These are phyloP conservation scores for Callyntrura sp. DNA, from an alignment of 2,888 invertebrate genomes.

Conservation along the genomic window DNA sequence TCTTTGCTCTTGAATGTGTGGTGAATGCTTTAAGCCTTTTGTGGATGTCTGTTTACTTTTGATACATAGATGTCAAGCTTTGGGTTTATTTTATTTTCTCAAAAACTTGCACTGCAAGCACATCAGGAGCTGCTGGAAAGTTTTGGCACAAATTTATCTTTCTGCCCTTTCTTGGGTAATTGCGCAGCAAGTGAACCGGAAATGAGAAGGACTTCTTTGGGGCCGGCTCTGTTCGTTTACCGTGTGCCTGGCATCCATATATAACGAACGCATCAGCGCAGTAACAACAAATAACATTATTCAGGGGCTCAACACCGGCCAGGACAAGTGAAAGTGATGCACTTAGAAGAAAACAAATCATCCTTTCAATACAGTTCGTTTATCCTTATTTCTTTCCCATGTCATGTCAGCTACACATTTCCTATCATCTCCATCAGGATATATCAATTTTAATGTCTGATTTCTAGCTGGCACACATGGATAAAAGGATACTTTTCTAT, in stretches of 20 bases:
- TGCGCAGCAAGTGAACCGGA: slow-evolving; percentile 83
- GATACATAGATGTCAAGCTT: background rate
- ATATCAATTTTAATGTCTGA: background rate
- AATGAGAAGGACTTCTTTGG: slow-evolving; percentile 80
- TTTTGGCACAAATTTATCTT: slow-evolving; percentile 43
- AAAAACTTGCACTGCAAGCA: slow-evolving; percentile 17
- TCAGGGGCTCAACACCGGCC: too few relatives aligned
- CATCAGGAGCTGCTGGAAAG: background rate
- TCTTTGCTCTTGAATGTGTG: too few relatives aligned
- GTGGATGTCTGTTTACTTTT: too few relatives aligned
- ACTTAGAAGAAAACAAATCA: slow-evolving; percentile 19
- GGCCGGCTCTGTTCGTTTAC: slow-evolving; percentile 70
- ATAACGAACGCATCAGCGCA: too few relatives aligned
- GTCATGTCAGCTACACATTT: slow-evolving; percentile 63
- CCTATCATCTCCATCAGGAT: slow-evolving; percentile 21
- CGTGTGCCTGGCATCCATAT: slow-evolving; percentile 34
- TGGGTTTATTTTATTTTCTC: background rate
- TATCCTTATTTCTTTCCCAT: slow-evolving; percentile 51
- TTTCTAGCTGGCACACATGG: background rate
- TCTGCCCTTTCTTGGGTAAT: slow-evolving; percentile 81
- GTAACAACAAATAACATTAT: too few relatives aligned
- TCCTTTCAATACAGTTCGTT: slow-evolving; percentile 69
- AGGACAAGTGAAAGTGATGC: too few relatives aligned
- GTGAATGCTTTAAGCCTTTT: too few relatives aligned
- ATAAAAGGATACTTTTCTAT: background rate